Evolutionary conservation across 2,113 vertebrate species (phyloP), one percentile per base, ranked within the genome.

Genomic region (Ancistrus triradiatus): DNA sequence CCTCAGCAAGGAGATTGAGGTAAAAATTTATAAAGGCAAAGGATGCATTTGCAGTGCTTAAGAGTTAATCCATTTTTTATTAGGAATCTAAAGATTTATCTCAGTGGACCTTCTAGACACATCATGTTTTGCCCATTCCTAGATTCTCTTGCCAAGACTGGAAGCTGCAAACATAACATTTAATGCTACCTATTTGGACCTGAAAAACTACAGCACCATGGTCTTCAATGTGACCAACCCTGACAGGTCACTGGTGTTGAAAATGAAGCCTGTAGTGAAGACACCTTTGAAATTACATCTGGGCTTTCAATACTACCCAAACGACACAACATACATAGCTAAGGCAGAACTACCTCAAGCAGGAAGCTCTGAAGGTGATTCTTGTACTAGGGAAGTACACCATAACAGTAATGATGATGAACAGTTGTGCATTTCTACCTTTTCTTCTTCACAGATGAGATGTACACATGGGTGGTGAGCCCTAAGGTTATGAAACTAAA

Each of bases 1-100:
- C 57, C 81, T 97, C 63, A 78, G 74, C 0, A 83, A 95, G 10
- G 89, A 91, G 55, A 93, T 95, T 1, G 89, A 97, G 89, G 94
- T 97, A 81, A 74, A 18, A n/a, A 52, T 4, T 2, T 21, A 3
- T n/a, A 6, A 46, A 9, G 17, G 25, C 7, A 24, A 19, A 37
- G 3, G 8, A 53, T 35, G n/a, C 1, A 15, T 5, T 22, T 31
- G 27, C 27, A 31, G 7, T 31, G 3, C 27, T n/a, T n/a, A n/a
- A n/a, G n/a, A 31, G 27, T 31, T 31, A 31, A 4, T 31, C 7
- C 3, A 4, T 31, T 31, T 4, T 31, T 31, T 31, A 31, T 31
- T 31, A 31, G 27, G 27, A 31, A 4, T 31, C 7, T 31, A 31
- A 31, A 31, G 3, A 7, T 31, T 31, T 17, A 11, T 6, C 15